Percentiles rank a stretch among this genome's conserved stretches.
Conservation (phyloP, 2,797 vertebrate genomes). For the Phrynocephalus guinanensis region DNA sequence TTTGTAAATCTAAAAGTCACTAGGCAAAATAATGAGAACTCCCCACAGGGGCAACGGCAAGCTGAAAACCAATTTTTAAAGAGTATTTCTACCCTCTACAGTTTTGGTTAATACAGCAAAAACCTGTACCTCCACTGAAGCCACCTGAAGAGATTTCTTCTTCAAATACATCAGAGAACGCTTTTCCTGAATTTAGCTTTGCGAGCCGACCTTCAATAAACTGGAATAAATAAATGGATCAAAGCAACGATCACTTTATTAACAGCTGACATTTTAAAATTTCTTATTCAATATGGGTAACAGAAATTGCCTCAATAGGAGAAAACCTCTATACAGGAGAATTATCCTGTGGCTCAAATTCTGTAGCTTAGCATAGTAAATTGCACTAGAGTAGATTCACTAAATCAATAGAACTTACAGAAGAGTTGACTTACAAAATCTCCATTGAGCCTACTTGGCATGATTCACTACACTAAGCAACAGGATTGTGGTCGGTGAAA, state of each 20-base stretch:
- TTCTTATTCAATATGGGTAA: neutral
- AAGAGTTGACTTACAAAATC: too few species aligned
- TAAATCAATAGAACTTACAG: too few species aligned
- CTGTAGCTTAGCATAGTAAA: too few species aligned
- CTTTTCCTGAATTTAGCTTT: conserved; percentile 94
- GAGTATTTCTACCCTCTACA: conserved; percentile 13
- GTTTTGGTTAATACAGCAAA: conserved; percentile 37
- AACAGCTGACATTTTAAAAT: conserved; percentile 23
- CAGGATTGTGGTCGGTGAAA: too few species aligned
- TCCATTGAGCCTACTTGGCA: too few species aligned
- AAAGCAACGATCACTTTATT: conserved; percentile 32
- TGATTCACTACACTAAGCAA: too few species aligned
- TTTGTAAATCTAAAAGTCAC: neutral
- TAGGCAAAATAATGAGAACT: neutral
- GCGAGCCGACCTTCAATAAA: conserved; percentile 97
- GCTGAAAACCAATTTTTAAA: neutral
- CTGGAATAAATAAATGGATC: conserved; percentile 72
- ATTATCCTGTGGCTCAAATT: neutral
- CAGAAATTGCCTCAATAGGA: neutral
- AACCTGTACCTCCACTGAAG: conserved; percentile 91
- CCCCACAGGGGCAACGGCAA: neutral
- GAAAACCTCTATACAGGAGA: neutral
- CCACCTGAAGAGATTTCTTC: conserved; percentile 96
- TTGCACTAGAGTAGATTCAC: too few species aligned
- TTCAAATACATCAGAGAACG: conserved; percentile 95